Evolutionary conservation across 2,888 invertebrate genomes (phyloP), one percentile per base, ranked within the genome.

Genomic region (Ochropacha duplaris): DNA sequence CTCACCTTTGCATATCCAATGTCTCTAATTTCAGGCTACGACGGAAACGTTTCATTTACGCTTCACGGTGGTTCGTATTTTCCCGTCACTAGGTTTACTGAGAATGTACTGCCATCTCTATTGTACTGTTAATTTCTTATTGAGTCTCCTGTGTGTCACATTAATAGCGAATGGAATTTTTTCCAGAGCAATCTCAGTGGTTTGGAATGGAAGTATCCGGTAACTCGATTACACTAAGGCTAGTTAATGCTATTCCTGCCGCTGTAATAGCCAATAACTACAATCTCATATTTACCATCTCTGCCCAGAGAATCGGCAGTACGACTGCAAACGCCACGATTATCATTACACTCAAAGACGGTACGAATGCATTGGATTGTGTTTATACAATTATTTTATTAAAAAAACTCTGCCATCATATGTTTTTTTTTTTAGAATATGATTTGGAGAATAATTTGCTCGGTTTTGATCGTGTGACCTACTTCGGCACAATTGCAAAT

Each of bases 61-160:
- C 59, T 78, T 0, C 69, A 72, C 58, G 77, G 74, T 64, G 74
- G 77, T 76, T 57, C 16, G 64, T 57, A 26, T 54, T 44, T 16
- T 5, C 9, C 3, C 6, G 9, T 44, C 16, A 8, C 16, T 39
- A 4, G n/a, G 31, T 31, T 31, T 31, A 31, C 12, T 31, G 12
- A 31, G 31, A 12, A 5, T 31, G 2, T 0, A 11, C 3, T 31
- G 12, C 6, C 6, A 8, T 16, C 16, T 16, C 16, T 16, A n/a
- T 8, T 5, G 6, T 16, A 5, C 22, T 14, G 16, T 24, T 24
- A 24, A 49, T 22, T 34, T n/a, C n/a, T n/a, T n/a, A n/a, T n/a
- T n/a, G n/a, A n/a, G n/a, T n/a, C n/a, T 6, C 11, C 12, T 12
- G 12, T 4, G 31, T 31, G 12, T 31, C 31, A 12, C 2, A 12